Evolutionary conservation across 2,797 vertebrate species (phyloP).

Genomic region (Hypotaenidia philippensis): DNA sequence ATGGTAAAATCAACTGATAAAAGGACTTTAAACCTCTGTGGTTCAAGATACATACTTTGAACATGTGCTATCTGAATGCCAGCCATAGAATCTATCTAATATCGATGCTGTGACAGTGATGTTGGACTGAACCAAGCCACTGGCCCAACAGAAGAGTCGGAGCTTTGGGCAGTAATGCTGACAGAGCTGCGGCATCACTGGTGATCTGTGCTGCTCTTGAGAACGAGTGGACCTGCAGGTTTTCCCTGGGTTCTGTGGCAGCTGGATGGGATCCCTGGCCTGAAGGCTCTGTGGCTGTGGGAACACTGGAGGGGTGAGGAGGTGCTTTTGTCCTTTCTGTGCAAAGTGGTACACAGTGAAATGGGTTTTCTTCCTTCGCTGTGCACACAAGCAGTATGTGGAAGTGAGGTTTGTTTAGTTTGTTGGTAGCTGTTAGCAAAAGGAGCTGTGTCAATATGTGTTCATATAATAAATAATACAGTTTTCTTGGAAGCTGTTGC

Average conservation of each 20-base stretch:
- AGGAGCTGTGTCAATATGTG: not conserved
- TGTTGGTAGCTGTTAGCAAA: not conserved
- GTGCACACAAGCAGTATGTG: not conserved
- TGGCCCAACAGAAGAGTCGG: not conserved
- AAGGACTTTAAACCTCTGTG: not conserved
- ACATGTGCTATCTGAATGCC: not conserved
- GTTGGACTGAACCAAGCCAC: not conserved
- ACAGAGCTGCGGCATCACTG: not conserved
- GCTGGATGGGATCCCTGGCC: not conserved
- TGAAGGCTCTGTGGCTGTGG: not conserved
- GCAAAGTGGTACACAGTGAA: accelerated
- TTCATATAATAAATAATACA: not conserved
- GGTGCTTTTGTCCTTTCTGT: not conserved
- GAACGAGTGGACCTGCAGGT: not conserved
- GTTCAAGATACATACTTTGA: not conserved
- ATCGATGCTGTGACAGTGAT: not conserved
- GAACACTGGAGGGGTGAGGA: accelerated
- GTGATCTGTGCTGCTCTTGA: not conserved
- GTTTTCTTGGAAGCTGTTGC: not conserved
- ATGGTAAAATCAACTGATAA: not conserved
- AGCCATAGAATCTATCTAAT: not conserved
- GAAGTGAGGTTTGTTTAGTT: not conserved
- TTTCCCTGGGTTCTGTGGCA: not conserved
- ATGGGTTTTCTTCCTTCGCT: not conserved
- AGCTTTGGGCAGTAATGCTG: not conserved